Conservation (phyloP, 64 coral and sea anemone genomes). For the Pocillopora damicornis region DNA sequence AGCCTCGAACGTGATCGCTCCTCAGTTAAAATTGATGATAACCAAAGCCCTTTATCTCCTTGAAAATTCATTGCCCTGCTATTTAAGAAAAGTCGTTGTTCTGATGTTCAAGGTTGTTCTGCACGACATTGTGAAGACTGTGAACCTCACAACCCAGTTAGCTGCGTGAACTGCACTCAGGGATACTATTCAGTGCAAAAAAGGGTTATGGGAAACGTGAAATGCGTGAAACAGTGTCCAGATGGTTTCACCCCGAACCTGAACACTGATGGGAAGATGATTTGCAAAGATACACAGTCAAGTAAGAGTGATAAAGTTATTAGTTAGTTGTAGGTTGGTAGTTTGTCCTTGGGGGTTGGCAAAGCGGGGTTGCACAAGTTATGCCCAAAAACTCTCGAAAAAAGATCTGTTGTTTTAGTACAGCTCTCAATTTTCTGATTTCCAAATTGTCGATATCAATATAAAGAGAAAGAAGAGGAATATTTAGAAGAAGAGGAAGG, state of each 20-base stretch:
- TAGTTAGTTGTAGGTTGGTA: too few relatives aligned
- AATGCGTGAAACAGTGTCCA: slow-evolving; percentile 27
- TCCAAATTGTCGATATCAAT: too few relatives aligned
- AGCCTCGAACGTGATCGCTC: too few relatives aligned
- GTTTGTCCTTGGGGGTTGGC: too few relatives aligned
- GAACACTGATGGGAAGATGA: neutral
- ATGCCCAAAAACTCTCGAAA: too few relatives aligned
- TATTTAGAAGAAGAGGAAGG: too few relatives aligned
- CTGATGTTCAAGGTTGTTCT: slow-evolving; percentile 7
- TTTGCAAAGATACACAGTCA: slow-evolving; percentile 38
- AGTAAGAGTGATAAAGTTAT: neutral
- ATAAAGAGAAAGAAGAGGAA: too few relatives aligned
- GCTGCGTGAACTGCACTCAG: slow-evolving; percentile 6
- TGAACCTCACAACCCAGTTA: slow-evolving; percentile 8
- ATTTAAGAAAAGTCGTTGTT: neutral
- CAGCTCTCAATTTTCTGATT: too few relatives aligned
- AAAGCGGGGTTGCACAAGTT: too few relatives aligned
- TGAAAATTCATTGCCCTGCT: neutral
- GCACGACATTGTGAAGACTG: slow-evolving; percentile 22
- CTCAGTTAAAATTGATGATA: too few relatives aligned
- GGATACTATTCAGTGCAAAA: slow-evolving; percentile 30
- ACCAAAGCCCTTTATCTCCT: too few relatives aligned
- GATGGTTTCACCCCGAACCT: neutral
- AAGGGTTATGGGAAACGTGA: slow-evolving; percentile 27
- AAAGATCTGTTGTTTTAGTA: too few relatives aligned